Evolutionary conservation across 2,888 invertebrate genomes (phyloP).

Genomic region (Drosophila leonis): DNA sequence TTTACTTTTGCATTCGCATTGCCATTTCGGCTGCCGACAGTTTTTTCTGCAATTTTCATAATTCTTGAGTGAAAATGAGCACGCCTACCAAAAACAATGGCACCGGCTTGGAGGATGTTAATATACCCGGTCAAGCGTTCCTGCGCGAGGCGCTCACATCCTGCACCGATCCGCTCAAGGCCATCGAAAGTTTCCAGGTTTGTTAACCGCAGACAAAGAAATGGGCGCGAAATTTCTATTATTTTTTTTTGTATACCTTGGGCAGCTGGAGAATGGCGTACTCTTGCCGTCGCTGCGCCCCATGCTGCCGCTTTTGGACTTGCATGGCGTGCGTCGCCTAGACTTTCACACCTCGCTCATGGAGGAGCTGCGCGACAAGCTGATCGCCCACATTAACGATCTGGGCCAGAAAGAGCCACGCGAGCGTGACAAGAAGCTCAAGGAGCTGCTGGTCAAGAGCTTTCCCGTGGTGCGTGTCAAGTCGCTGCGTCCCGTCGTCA

Average conservation of each 20-base stretch:
- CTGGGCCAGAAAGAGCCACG: slow-evolving; percentile 87
- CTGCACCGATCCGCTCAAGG: slow-evolving; percentile 97
- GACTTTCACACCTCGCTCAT: slow-evolving; percentile 98
- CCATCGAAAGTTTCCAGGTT: slow-evolving; percentile 96
- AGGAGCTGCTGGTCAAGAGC: slow-evolving; percentile 95
- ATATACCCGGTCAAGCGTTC: slow-evolving; percentile 94
- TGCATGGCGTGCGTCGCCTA: slow-evolving; percentile 95
- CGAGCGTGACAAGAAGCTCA: slow-evolving; percentile 91
- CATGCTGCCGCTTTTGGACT: slow-evolving; percentile 98
- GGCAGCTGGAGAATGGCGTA: slow-evolving; percentile 94
- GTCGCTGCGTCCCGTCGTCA: slow-evolving; percentile 95
- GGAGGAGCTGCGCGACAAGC: slow-evolving; percentile 90
- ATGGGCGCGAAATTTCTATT: slow-evolving; percentile 5
- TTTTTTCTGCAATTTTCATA: not conserved
- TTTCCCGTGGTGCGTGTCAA: slow-evolving; percentile 97
- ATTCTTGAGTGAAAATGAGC: slow-evolving; percentile 69
- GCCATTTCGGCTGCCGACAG: slow-evolving; percentile 4
- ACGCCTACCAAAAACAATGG: slow-evolving; percentile 85
- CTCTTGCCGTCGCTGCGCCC: slow-evolving; percentile 96
- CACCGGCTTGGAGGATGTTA: slow-evolving; percentile 92
- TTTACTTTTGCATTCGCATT: slow-evolving; percentile 15
- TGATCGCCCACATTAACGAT: slow-evolving; percentile 93
- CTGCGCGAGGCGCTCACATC: slow-evolving; percentile 96
- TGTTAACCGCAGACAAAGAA: not conserved
- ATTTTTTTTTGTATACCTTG: not conserved